These are phyloP conservation scores for Lepisosteus osseus DNA, from an alignment of 2,113 vertebrate species.

Conservation along the genomic window DNA sequence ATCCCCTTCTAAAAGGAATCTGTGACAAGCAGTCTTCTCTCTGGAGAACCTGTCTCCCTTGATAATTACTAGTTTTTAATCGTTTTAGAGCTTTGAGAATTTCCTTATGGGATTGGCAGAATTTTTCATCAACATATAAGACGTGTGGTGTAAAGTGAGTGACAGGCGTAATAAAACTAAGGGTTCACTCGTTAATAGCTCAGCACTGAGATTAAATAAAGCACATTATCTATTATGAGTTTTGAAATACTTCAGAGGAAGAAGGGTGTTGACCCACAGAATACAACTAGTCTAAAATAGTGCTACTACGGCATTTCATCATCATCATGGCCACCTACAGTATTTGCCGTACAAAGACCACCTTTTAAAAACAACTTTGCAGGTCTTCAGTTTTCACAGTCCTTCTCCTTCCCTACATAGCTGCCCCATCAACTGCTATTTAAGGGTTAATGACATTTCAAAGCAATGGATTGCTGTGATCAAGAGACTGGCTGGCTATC, in stretches of 20 bases:
- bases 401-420: no score
- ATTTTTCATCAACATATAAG: constrained; percentile 36
- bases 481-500: no score
- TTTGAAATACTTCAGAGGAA: no score
- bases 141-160: constrained; percentile 23
- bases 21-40: constrained; percentile 16
- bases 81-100: constrained; percentile 41
- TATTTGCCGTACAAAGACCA: constrained; percentile 24
- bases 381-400: no score
- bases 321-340: constrained; percentile 4
- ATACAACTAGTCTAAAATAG: no score
- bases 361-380: background rate
- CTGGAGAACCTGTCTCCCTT: constrained; percentile 22
- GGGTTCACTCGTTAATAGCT: background rate
- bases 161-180: constrained; percentile 14
- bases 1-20: constrained; percentile 18
- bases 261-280: no score
- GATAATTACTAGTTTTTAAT: constrained; percentile 44
- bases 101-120: constrained; percentile 33
- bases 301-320: no score
- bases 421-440: no score
- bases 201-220: background rate
- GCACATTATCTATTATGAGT: background rate
- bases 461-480: no score
- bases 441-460: no score